Evolutionary conservation across 2,888 invertebrate genomes (phyloP).

Genomic region (Chymomyza amoena): DNA sequence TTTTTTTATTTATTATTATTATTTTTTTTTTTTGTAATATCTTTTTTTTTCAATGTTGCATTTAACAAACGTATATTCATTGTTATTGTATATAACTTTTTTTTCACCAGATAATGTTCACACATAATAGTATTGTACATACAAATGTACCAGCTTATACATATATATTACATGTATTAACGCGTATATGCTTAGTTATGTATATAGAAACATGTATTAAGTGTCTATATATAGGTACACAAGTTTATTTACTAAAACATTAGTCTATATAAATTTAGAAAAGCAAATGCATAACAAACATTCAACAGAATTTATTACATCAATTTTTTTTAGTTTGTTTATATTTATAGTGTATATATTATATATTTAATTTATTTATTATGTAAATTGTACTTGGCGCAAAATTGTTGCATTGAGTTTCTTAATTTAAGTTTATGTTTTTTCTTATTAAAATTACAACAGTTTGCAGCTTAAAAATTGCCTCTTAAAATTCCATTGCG

Average conservation of each 20-base stretch:
- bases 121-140: no score
- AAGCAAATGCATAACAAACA: slow-evolving; percentile 71
- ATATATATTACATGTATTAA: neutral
- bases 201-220: neutral
- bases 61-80: neutral
- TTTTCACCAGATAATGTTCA: neutral
- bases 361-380: slow-evolving; percentile 16
- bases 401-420: slow-evolving; percentile 18
- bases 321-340: slow-evolving; percentile 19
- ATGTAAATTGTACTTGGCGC: slow-evolving; percentile 65
- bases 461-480: neutral
- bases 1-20: neutral
- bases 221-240: slow-evolving; percentile 57
- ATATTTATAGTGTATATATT: slow-evolving; percentile 9
- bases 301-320: slow-evolving; percentile 54
- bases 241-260: slow-evolving; percentile 62
- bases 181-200: neutral
- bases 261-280: slow-evolving; percentile 40
- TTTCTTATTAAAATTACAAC: neutral
- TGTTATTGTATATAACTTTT: neutral
- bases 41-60: neutral
- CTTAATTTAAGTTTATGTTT: neutral
- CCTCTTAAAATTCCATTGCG: slow-evolving; percentile 1
- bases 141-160: no score
- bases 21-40: neutral